Evolutionary conservation across 2,113 vertebrate genomes (phyloP), one percentile per base, ranked within the genome.

Genomic region (Todiramphus saurophagus): DNA sequence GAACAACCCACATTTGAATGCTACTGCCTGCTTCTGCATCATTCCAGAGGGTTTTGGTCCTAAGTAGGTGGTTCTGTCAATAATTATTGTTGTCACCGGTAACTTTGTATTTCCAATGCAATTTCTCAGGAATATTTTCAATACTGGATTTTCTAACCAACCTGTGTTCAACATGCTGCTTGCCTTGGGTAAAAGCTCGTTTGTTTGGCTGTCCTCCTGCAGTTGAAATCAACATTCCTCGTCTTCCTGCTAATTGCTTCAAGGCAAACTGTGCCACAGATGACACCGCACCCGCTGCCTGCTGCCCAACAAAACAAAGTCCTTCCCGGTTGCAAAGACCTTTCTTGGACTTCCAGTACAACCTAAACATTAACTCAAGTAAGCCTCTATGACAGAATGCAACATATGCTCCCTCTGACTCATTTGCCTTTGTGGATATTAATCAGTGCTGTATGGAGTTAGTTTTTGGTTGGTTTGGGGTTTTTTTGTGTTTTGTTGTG

Each of bases 1-100:
- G 67, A 78, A 95, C 90, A 44, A 93, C 46, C 10, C 2, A 82
- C 83, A 91, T 66, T 66, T 84, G 50, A 97, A 93, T 55, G 62
- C 82, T 81, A 80, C 74, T 68, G 75, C 72, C 31, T 77, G 69
- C 62, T 89, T 95, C 89, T 80, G 58, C 68, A 84, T 81, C 83
- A 75, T 82, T 90, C 87, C 72, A 93, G 93, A 90, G 89, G 72
- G 95, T 84, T 96, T 96, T 44, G 81, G 58, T 89, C 3, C 3
- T 74, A 96, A 93, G 93, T 84, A 96, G 6, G 66, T 50, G 74
- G 74, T 96, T 97, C 95, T 97, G 97, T 95, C 97, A 98, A 97
- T 97, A 98, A 98, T 97, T 66, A 96, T 85, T 63, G 67, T 83
- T 93, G 96, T 98, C 98, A 96, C 90, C 81, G 35, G 94, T 91